Percentiles rank a stretch among this genome's conserved stretches.
Evolutionary conservation across 2,797 vertebrate species (phyloP).

Genomic region (Benthosema pterotum): DNA sequence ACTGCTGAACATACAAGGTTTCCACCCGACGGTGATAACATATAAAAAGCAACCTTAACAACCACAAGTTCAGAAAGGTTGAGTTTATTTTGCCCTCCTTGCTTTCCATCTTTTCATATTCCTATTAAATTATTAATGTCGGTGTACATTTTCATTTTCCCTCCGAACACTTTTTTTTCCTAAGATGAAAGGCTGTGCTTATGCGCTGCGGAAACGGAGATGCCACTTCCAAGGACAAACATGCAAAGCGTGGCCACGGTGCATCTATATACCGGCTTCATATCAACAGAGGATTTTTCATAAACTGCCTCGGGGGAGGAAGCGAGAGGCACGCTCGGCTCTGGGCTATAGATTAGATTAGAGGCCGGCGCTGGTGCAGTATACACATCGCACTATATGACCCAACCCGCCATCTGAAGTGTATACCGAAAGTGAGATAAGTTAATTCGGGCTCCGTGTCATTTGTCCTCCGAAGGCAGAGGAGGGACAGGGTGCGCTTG

Average conservation of each 20-base stretch:
- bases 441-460: conserved; percentile 20
- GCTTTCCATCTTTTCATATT: conserved; percentile 40
- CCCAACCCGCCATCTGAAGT: background rate
- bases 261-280: background rate
- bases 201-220: conserved; percentile 2
- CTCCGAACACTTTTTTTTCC: conserved; percentile 31
- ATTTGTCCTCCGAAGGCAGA: conserved; percentile 25
- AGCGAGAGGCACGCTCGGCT: background rate
- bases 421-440: conserved; percentile 20
- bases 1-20: too few relatives aligned
- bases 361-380: background rate
- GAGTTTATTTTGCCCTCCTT: conserved; percentile 24
- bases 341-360: background rate
- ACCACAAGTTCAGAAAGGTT: conserved; percentile 4
- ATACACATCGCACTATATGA: conserved; percentile 4
- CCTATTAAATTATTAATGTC: conserved; percentile 22
- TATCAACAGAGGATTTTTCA: background rate
- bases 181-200: conserved; percentile 22
- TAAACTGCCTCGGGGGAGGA: conserved; percentile 1
- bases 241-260: background rate
- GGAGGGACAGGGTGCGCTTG: conserved; percentile 10
- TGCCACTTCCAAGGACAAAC: background rate
- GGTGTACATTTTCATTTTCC: conserved; percentile 25
- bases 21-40: too few relatives aligned
- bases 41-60: too few relatives aligned